These are phyloP conservation scores for Orthonevra nobilis DNA, from an alignment of 2,888 invertebrate species.

Conservation along the genomic window DNA sequence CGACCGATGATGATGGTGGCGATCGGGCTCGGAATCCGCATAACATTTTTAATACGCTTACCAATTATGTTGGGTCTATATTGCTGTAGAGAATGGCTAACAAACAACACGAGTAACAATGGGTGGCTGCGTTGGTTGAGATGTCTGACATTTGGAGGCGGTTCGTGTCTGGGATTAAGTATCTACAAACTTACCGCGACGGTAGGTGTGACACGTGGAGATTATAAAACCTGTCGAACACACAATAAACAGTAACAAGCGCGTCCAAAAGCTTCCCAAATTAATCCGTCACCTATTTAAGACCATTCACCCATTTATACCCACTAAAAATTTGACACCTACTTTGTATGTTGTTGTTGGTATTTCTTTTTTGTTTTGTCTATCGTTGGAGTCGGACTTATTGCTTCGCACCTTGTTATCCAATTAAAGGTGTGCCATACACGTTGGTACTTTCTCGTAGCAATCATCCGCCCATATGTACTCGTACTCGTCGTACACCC, in stretches of 20 bases:
- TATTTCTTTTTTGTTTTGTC: too few relatives aligned
- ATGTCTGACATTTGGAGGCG: slow-evolving; percentile 35
- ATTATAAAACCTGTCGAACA: slow-evolving; percentile 18
- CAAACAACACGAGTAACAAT: slow-evolving; percentile 15
- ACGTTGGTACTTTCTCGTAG: neutral
- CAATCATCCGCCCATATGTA: neutral
- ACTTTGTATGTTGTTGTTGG: too few relatives aligned
- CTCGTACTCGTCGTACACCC: too few relatives aligned
- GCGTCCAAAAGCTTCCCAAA: neutral
- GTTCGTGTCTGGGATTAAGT: slow-evolving; percentile 53
- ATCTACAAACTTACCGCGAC: slow-evolving; percentile 18
- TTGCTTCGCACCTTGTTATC: slow-evolving; percentile 35
- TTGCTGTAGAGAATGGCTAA: neutral
- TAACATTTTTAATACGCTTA: slow-evolving; percentile 41
- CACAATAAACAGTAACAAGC: slow-evolving; percentile 4
- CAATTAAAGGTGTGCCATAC: slow-evolving; percentile 49
- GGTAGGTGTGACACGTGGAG: slow-evolving; percentile 41
- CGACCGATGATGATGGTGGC: neutral
- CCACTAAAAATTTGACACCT: slow-evolving; percentile 54
- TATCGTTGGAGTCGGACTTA: slow-evolving; percentile 2
- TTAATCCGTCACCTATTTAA: slow-evolving; percentile 48
- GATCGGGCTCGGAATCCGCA: slow-evolving; percentile 24
- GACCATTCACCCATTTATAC: slow-evolving; percentile 13
- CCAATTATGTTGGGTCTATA: slow-evolving; percentile 14
- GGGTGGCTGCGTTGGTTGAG: slow-evolving; percentile 36